Evolutionary conservation across 2,113 vertebrate genomes (phyloP), one percentile per base, ranked within the genome.

Genomic region (Otolemur garnettii): DNA sequence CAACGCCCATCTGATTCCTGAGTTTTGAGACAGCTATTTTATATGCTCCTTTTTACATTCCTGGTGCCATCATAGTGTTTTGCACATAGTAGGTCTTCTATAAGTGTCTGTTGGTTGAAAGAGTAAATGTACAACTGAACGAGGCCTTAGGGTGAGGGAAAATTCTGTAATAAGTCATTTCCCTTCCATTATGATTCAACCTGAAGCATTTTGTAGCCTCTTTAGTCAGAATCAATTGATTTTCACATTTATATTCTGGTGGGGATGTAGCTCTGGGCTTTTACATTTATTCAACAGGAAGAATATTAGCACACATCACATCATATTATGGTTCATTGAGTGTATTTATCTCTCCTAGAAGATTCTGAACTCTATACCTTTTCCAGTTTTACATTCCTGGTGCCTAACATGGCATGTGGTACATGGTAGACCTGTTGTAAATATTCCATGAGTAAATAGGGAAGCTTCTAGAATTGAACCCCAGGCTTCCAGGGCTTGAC

Each of bases 171-270:
- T 10, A 86, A 87, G 90, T 78, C 50, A 53, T 53, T 82, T 82
- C 10, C 50, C 3, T 45, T 72, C 59, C 30, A 42, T 84, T 77
- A 59, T 53, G 45, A 87, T 30, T 92, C 78, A 90, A 50, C 26
- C 69, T 59, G 55, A 84, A 66, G 38, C 53, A 68, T 72, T 72
- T 38, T 53, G 5, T 30, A 84, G 88, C 66, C n/a, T 88, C 81
- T 88, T 83, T 21, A 60, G n/a, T 53, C 30, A 33, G 45, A 74
- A 77, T 83, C 85, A 66, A 75, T 64, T 59, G 94, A 84, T 75
- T 93, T 85, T 90, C 85, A 88, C 81, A 55, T 83, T 86, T 50
- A 82, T 30, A 74, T 75, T 81, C 88, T 90, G 57, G 14, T 45
- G 24, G 18, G 18, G 62, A 74, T 7, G 26, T 8, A 66, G 42